Percentiles rank a stretch among this genome's conserved stretches.
Conservation (phyloP, 2,113 vertebrate species). For the Anhinga rufa region DNA sequence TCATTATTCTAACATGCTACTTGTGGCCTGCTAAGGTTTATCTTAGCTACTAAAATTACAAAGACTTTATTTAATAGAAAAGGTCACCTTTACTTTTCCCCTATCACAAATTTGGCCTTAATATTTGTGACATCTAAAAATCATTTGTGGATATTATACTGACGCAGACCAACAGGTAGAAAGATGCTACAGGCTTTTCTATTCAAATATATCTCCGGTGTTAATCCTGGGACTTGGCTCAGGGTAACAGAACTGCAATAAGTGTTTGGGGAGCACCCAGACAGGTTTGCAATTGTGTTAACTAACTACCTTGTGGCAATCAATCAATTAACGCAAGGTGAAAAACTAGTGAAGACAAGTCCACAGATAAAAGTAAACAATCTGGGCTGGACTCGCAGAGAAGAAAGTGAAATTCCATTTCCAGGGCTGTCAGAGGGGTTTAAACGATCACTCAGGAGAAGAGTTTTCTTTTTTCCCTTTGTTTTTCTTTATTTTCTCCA, state of each 20-base stretch:
- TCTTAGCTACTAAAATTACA: neutral
- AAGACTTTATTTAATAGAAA: neutral
- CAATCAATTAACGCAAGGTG: constrained; percentile 35
- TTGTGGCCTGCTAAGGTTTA: neutral
- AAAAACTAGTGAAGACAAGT: constrained; percentile 34
- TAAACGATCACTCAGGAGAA: constrained; percentile 36
- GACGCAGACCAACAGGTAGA: neutral
- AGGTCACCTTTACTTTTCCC: neutral
- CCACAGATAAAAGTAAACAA: constrained; percentile 37
- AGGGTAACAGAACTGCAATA: neutral
- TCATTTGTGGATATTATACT: neutral
- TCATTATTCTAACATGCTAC: neutral
- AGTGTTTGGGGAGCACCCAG: neutral
- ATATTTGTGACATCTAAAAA: neutral
- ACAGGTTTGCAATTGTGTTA: neutral
- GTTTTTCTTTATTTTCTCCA: constrained; percentile 44
- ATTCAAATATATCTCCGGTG: neutral
- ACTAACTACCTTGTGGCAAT: neutral
- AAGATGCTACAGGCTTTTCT: neutral
- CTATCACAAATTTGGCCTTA: neutral
- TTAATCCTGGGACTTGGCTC: neutral
- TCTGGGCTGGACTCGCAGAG: neutral
- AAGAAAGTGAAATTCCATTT: constrained; percentile 48
- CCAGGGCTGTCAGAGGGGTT: constrained; percentile 36
- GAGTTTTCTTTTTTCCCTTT: constrained; percentile 8